Conservation (phyloP, 2,888 invertebrate genomes). For the Pachycephus smyrnensis region DNA sequence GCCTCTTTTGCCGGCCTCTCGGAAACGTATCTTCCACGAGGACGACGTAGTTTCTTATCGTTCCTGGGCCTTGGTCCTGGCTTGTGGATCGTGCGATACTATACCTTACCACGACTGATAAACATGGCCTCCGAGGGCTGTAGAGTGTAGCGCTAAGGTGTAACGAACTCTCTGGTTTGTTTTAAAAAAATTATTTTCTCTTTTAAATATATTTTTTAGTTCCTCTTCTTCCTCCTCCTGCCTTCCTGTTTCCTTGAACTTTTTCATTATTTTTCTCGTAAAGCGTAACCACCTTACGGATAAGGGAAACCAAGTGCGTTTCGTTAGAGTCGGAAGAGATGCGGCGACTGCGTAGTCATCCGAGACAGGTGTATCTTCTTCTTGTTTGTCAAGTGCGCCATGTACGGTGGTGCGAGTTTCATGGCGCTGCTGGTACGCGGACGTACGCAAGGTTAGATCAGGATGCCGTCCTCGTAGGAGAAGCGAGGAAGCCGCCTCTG, state of each 20-base stretch:
- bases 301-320: neutral
- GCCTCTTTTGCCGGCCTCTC: neutral
- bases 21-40: constrained; percentile 5
- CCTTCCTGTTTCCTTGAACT: neutral
- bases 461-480: constrained; percentile 4
- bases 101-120: neutral
- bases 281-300: neutral
- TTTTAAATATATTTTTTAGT: neutral
- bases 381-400: neutral
- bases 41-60: constrained; percentile 20
- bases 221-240: neutral
- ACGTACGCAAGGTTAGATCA: neutral
- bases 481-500: constrained; percentile 5
- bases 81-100: neutral
- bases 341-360: neutral
- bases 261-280: neutral
- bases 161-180: neutral
- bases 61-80: constrained; percentile 18
- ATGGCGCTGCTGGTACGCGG: neutral
- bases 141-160: neutral
- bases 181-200: neutral
- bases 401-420: neutral
- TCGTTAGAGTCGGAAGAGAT: neutral
- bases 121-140: neutral
- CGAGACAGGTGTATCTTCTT: neutral